phyloP scores from a whole-genome alignment of 2,888 invertebrate genomes.

The Timema podura region DNA sequence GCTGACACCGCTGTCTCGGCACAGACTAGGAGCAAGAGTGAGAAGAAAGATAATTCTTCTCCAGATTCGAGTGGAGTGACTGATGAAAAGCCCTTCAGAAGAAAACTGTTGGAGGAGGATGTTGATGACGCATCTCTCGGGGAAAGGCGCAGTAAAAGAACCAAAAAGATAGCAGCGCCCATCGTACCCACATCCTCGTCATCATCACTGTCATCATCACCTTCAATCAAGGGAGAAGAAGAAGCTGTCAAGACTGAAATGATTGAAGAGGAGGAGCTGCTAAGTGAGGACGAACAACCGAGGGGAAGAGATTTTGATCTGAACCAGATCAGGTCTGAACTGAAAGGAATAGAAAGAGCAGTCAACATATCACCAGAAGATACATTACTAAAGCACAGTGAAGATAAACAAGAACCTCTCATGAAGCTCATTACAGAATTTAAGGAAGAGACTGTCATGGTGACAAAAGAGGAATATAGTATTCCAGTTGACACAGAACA shows the following conservation, averaged over 20 bases:
- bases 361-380: slow-evolving; percentile 25
- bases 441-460: slow-evolving; percentile 21
- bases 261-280: slow-evolving; percentile 16
- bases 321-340: slow-evolving; percentile 77
- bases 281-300: slow-evolving; percentile 49
- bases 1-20: slow-evolving; percentile 22
- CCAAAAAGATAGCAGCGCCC: slow-evolving; percentile 4
- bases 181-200: too few relatives aligned
- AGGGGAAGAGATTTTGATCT: slow-evolving; percentile 76
- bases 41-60: neutral
- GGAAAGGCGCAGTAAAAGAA: slow-evolving; percentile 31
- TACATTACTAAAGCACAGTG: slow-evolving; percentile 15
- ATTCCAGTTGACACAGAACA: slow-evolving; percentile 32
- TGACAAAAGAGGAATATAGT: slow-evolving; percentile 25
- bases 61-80: slow-evolving; percentile 15
- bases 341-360: slow-evolving; percentile 71
- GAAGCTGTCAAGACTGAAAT: slow-evolving; percentile 14
- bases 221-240: slow-evolving; percentile 9
- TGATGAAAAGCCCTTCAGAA: slow-evolving; percentile 23
- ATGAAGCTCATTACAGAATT: neutral
- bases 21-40: slow-evolving; percentile 26
- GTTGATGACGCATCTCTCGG: slow-evolving; percentile 25
- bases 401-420: slow-evolving; percentile 15
- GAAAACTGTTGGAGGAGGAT: slow-evolving; percentile 31
- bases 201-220: neutral